phyloP scores from a whole-genome alignment of 2,797 vertebrate genomes.

The Cynodonichthys magdalenae region DNA sequence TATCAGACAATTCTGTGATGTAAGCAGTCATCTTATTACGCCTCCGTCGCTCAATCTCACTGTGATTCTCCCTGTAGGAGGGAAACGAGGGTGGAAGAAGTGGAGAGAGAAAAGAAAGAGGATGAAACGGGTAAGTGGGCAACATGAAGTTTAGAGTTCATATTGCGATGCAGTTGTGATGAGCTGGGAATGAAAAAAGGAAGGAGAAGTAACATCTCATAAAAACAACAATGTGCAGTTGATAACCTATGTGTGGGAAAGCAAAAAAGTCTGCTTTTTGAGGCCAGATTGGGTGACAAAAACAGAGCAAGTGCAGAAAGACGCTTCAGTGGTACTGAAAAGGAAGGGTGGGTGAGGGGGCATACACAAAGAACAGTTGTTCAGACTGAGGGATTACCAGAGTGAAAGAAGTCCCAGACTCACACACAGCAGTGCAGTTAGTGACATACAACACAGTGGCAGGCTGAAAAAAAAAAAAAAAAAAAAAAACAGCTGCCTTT shows the following conservation, averaged over 20 bases:
- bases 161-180: slow-evolving; percentile 53
- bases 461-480: slow-evolving; percentile 38
- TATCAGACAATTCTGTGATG: slow-evolving; percentile 97
- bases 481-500: slow-evolving; percentile 40
- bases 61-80: slow-evolving; percentile 94
- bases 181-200: slow-evolving; percentile 39
- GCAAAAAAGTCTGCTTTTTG: slow-evolving; percentile 50
- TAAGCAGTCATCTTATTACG: slow-evolving; percentile 99
- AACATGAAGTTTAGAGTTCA: slow-evolving; percentile 72
- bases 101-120: slow-evolving; percentile 49
- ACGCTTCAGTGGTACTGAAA: slow-evolving; percentile 65
- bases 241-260: slow-evolving; percentile 43
- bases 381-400: slow-evolving; percentile 62
- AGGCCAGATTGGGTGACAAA: slow-evolving; percentile 58
- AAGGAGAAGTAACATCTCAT: slow-evolving; percentile 45
- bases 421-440: slow-evolving; percentile 53
- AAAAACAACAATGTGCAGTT: slow-evolving; percentile 35
- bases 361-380: slow-evolving; percentile 62
- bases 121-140: slow-evolving; percentile 63
- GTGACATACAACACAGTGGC: slow-evolving; percentile 44
- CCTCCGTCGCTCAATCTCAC: slow-evolving; percentile 94
- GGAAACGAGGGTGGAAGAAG: slow-evolving; percentile 50
- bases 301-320: slow-evolving; percentile 68
- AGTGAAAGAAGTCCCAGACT: slow-evolving; percentile 37
- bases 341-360: slow-evolving; percentile 24